phyloP scores from a whole-genome alignment of 1,140 invertebrate genomes.

The Lutraria rhynchaena region DNA sequence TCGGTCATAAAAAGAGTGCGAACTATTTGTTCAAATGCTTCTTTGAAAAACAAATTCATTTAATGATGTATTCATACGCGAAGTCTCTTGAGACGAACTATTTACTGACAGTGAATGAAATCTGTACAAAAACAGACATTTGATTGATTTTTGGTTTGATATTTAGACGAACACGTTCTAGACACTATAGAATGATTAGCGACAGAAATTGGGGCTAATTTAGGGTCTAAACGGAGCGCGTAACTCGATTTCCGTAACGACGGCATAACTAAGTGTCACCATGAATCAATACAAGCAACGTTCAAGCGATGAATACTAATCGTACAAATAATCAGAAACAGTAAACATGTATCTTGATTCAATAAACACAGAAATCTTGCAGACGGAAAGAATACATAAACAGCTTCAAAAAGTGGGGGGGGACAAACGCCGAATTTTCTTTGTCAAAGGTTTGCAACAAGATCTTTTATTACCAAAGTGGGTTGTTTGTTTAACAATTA shows the following conservation, averaged over 20 bases:
- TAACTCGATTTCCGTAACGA: slow-evolving; percentile 57
- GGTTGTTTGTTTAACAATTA: too few relatives aligned
- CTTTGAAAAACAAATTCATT: too few relatives aligned
- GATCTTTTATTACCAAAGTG: too few relatives aligned
- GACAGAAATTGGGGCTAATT: slow-evolving; percentile 72
- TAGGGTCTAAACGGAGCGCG: slow-evolving; percentile 61
- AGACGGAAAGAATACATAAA: too few relatives aligned
- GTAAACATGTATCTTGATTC: slow-evolving; percentile 10
- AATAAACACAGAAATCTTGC: slow-evolving; percentile 27
- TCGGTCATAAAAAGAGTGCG: too few relatives aligned
- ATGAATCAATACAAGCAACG: slow-evolving; percentile 1
- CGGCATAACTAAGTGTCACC: slow-evolving; percentile 44
- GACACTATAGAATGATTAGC: slow-evolving; percentile 58
- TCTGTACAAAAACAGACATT: slow-evolving; percentile 37
- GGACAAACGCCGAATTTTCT: too few relatives aligned
- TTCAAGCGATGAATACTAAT: slow-evolving; percentile 28
- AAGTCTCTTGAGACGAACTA: slow-evolving; percentile 22
- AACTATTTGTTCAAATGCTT: too few relatives aligned
- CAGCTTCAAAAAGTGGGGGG: too few relatives aligned
- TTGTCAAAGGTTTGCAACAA: too few relatives aligned
- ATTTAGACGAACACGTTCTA: slow-evolving; percentile 41
- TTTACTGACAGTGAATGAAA: not conserved
- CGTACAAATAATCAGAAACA: slow-evolving; percentile 26
- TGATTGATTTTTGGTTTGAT: slow-evolving; percentile 54
- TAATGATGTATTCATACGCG: slow-evolving; percentile 50